These are phyloP conservation scores for Neosilurus hyrtlii DNA, from an alignment of 2,797 vertebrate genomes.

Conservation along the genomic window DNA sequence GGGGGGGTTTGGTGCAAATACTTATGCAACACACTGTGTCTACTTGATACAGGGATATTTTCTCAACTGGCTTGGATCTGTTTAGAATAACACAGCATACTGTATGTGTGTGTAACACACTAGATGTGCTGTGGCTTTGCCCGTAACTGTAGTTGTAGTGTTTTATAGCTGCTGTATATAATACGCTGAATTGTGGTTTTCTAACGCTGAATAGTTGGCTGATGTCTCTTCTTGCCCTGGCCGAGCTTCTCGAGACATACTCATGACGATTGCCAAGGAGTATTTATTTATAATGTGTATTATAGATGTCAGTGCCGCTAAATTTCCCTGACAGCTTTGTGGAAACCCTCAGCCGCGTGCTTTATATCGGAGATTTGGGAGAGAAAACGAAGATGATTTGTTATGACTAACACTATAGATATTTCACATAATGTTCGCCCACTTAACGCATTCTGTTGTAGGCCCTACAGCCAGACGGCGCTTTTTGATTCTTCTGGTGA, in stretches of 20 bases:
- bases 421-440: constrained; percentile 48
- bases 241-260: constrained; percentile 19
- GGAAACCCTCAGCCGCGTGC: constrained; percentile 27
- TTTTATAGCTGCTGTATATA: not conserved
- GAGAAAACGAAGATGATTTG: constrained; percentile 44
- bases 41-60: not conserved
- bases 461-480: constrained; percentile 41
- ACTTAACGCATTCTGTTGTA: constrained; percentile 33
- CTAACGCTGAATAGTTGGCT: not conserved
- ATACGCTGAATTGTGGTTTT: not conserved
- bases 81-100: too few species aligned
- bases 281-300: constrained; percentile 20
- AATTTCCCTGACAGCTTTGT: constrained; percentile 39
- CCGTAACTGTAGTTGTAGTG: not conserved
- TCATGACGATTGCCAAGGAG: not conserved
- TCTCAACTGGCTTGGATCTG: not conserved
- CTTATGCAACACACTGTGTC: not conserved
- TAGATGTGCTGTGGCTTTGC: not conserved
- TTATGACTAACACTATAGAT: constrained; percentile 43
- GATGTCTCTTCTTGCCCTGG: not conserved
- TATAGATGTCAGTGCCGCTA: constrained; percentile 24
- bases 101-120: not conserved
- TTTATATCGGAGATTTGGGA: constrained; percentile 33
- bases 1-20: too few species aligned
- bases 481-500: constrained; percentile 41